Base-by-base conservation (phyloP, 2,113 vertebrate species). In the Porphyrio hochstetteri region DNA sequence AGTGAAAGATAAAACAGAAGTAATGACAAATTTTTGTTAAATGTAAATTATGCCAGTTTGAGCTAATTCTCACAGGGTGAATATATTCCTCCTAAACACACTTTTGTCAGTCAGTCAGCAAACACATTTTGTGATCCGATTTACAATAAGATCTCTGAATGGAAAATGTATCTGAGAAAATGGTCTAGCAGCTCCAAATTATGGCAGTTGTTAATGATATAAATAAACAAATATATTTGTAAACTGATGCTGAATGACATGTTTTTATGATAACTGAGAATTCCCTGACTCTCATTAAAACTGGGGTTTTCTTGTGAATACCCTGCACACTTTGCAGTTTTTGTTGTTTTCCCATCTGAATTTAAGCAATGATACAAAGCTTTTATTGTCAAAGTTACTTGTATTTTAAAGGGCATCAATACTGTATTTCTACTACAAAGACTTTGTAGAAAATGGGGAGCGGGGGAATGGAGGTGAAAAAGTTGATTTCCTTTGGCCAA, bases 401-500 rank as follows among this genome's bases (percentile, higher is more conserved):
- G 9, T 48, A 80, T 88, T 92, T 85, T 82, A 76, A 88, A 82
- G 29, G 35, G 16, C 35, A 82, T 15, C 29, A 56, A 36, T 27
- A 74, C 18, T 35, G 12, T 72, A 79, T 64, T 88, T 75, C 29
- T 64, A 16, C 31, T 55, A 71, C 24, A 81, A 81, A 82, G 24
- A 19, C 25, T 25, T 18, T 9, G 2, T 64, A 40, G 57, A 70
- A 81, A 76, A 76, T 63, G 5, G 46, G 19, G 9, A 20, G 24
- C 48, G 82, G 75, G 88, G 92, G 40, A 17, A 76, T 29, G 15
- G 35, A 64, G 9, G 9, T 29, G 19, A 55, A 70, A 12, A 82
- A 27, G 61, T 8, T 78, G n/a, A 65, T 75, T 89, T 94, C 36
- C 13, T 93, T 87, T 52, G 46, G 17, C 29, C 72, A 95, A 72